These are phyloP conservation scores for Caenorhabditis japonica DNA, from an alignment of 2,888 invertebrate genomes.

Conservation along the genomic window DNA sequence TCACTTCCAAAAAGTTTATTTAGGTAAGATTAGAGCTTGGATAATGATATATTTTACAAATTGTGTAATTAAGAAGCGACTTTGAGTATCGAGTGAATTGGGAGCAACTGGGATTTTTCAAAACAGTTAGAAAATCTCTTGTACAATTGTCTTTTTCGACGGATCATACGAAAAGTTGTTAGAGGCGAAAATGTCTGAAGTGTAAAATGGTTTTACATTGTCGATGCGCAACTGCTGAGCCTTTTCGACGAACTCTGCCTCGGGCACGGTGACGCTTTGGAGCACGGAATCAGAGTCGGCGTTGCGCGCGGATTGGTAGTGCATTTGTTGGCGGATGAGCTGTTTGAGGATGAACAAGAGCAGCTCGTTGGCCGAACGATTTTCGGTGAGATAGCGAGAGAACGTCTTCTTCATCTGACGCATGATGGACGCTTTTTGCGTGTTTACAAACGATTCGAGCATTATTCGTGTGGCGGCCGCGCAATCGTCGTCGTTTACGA, in stretches of 20 bases:
- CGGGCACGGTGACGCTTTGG: constrained; percentile 85
- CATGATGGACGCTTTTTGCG: constrained; percentile 98
- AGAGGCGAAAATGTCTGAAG: constrained; percentile 88
- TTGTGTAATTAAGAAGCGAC: too few species aligned
- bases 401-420: constrained; percentile 90
- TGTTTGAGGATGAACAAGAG: constrained; percentile 94
- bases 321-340: constrained; percentile 79
- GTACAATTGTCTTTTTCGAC: constrained; percentile 88
- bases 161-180: constrained; percentile 90
- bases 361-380: constrained; percentile 95
- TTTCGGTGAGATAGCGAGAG: constrained; percentile 91
- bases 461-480: constrained; percentile 96
- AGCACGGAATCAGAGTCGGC: constrained; percentile 30
- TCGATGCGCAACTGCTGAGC: constrained; percentile 92
- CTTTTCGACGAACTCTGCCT: constrained; percentile 87
- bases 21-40: too few species aligned
- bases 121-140: constrained; percentile 79
- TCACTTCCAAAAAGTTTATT: too few species aligned
- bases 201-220: constrained; percentile 90
- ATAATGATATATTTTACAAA: too few species aligned
- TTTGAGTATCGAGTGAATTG: too few species aligned
- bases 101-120: too few species aligned
- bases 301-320: constrained; percentile 60
- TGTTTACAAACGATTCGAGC: constrained; percentile 97
- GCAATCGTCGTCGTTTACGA: constrained; percentile 89